Evolutionary conservation across 2,797 vertebrate species (phyloP), one percentile per base, ranked within the genome.

Genomic region (Urosaurus nigricauda): DNA sequence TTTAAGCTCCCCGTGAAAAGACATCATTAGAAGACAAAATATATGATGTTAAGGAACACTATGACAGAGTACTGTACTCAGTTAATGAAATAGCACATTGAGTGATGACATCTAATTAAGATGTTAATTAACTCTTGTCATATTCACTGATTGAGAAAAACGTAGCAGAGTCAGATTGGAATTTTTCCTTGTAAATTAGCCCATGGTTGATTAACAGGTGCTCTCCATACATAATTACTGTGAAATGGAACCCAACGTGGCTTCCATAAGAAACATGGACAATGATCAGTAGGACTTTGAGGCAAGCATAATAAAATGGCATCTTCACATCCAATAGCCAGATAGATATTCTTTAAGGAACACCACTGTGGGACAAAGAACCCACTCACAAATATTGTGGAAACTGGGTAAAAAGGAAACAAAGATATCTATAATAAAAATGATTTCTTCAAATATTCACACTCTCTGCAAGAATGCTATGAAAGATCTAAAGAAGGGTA

Each of bases 111-210:
- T 89, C 80, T 95, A 95, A 96, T 95, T 95, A 95, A 94, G 91
- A 91, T 91, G 96, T 96, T 95, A 96, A 96, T 96, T 96, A 96
- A 95, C 95, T 93, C 83, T 88, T 93, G 93, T 92, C 95, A 94
- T 94, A 92, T 79, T 92, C 88, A 91, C 83, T 91, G 94, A 95
- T 95, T 93, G 90, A 95, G 87, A 94, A 89, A 95, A 92, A 93
- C 60, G 1, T 93, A 94, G 73, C 87, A 86, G 88, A 93, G 70
- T 94, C 92, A 90, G 93, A 91, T 92, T 94, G 87, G 81, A 95
- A 80, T 90, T 89, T 86, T 94, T 85, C 58, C n/a, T 94, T 91
- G 94, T 92, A 94, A 94, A 95, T 95, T 94, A 94, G 79, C 60
- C 89, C 89, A 92, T 75, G 91, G 89, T 92, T 24, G 3, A 94